Evolutionary conservation across 1,140 invertebrate genomes (phyloP), one percentile per base, ranked within the genome.

Genomic region (Ooceraea biroi): DNA sequence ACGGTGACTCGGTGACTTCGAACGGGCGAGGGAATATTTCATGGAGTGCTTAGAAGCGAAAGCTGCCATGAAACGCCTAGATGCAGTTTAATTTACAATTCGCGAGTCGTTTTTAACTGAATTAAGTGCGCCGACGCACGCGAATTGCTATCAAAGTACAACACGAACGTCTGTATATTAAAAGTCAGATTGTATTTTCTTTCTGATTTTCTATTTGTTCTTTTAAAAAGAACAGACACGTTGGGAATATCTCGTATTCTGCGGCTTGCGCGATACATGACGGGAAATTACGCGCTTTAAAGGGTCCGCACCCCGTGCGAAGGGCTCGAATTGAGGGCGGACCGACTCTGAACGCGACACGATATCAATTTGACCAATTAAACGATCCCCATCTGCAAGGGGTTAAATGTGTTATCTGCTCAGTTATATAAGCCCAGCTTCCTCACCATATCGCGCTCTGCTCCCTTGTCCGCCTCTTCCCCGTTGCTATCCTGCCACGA

Each of bases 321-420:
- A 25, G 60, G 36, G 19, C 17, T 71, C 50, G 27, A 66, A 19
- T 22, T 41, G 30, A 85, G 17, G 19, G n/a, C 27, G 36, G 60
- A n/a, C 57, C 80, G 78, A 78, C 44, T 57, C 55, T 46, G n/a
- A 78, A 30, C 48, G 60, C 72, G 48, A 78, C 61, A 74, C 66
- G 83, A 90, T 92, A 91, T 93, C 91, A 93, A 93, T 93, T 93
- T 91, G 85, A 87, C 86, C 92, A 92, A 93, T 93, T 93, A 93
- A 92, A 91, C 88, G 90, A 82, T 88, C 84, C 91, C 87, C 89
- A 91, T 86, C 88, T 88, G 89, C 83, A 85, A 66, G 63, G 50
- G 78, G 66, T 71, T 90, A 88, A 93, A 88, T 85, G 87, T 89
- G 91, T 92, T 93, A 93, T 93, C 91, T 86, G 87, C 71, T 84